Evolutionary conservation across 2,113 vertebrate genomes (phyloP).

Genomic region (Nothobranchius furzeri): DNA sequence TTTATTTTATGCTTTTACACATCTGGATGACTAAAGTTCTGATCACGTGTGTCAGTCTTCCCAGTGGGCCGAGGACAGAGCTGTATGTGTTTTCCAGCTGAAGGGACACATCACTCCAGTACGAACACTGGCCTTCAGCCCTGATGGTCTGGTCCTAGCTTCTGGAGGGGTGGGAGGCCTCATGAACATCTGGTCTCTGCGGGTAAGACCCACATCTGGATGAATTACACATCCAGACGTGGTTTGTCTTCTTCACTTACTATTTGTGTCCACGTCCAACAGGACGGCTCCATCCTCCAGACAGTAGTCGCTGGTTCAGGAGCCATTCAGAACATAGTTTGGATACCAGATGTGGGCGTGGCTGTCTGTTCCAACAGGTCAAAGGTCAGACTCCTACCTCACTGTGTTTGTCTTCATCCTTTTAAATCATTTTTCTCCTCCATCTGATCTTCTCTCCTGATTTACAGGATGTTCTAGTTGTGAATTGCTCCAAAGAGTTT

Average conservation of each 20-base stretch:
- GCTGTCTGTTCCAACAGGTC: slow-evolving; percentile 97
- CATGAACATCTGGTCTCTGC: slow-evolving; percentile 96
- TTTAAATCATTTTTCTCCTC: background rate
- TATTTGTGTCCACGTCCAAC: slow-evolving; percentile 11
- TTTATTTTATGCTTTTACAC: no score
- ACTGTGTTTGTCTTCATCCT: background rate
- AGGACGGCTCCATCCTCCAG: slow-evolving; percentile 95
- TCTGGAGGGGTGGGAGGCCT: slow-evolving; percentile 95
- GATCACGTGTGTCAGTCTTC: slow-evolving; percentile 73
- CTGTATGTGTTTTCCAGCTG: slow-evolving; percentile 87
- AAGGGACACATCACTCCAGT: slow-evolving; percentile 95
- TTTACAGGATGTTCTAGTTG: slow-evolving; percentile 91
- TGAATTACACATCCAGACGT: background rate
- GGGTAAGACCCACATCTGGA: slow-evolving; percentile 78
- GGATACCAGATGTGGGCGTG: slow-evolving; percentile 97
- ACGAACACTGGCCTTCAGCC: slow-evolving; percentile 89
- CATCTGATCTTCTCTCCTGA: fast-evolving
- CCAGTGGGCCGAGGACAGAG: slow-evolving; percentile 73
- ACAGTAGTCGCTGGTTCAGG: slow-evolving; percentile 94
- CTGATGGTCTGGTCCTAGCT: slow-evolving; percentile 89
- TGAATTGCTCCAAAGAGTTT: slow-evolving; percentile 92
- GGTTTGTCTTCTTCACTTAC: background rate
- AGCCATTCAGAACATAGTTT: slow-evolving; percentile 91
- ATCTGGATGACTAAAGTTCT: background rate
- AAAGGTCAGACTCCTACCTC: slow-evolving; percentile 79